Evolutionary conservation across 2,888 invertebrate genomes (phyloP).

Genomic region (Zele albiditarsus): DNA sequence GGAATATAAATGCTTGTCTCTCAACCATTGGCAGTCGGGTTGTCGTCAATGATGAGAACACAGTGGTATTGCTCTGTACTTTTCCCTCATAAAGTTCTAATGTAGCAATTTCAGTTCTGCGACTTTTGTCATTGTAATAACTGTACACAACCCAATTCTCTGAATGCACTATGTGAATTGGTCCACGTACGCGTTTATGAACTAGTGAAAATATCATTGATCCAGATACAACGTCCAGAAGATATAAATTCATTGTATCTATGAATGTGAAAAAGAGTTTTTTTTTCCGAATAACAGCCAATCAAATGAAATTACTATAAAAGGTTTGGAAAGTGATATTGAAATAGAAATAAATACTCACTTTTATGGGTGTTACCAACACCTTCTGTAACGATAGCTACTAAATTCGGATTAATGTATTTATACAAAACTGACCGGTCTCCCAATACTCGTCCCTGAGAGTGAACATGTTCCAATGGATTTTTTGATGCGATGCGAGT

Average conservation of each 20-base stretch:
- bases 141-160: slow-evolving; percentile 98
- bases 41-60: slow-evolving; percentile 90
- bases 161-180: slow-evolving; percentile 92
- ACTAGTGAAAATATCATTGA: slow-evolving; percentile 87
- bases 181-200: slow-evolving; percentile 89
- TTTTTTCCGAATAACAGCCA: too few species aligned
- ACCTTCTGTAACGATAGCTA: slow-evolving; percentile 88
- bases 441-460: slow-evolving; percentile 94
- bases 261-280: slow-evolving; percentile 53
- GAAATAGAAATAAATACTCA: slow-evolving; percentile 64
- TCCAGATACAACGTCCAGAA: slow-evolving; percentile 94
- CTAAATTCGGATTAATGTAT: slow-evolving; percentile 97
- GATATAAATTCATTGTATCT: slow-evolving; percentile 88
- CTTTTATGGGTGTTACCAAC: slow-evolving; percentile 85
- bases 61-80: slow-evolving; percentile 85
- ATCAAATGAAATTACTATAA: too few species aligned
- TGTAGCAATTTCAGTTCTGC: slow-evolving; percentile 93
- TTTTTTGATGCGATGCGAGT: slow-evolving; percentile 79
- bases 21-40: slow-evolving; percentile 84
- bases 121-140: slow-evolving; percentile 93
- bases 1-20: slow-evolving; percentile 91
- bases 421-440: slow-evolving; percentile 98
- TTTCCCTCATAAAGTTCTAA: slow-evolving; percentile 97
- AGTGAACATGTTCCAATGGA: slow-evolving; percentile 86
- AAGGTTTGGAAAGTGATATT: too few species aligned